Evolutionary conservation across 2,888 invertebrate species (phyloP), one percentile per base, ranked within the genome.

Genomic region (Heliconius cydno): DNA sequence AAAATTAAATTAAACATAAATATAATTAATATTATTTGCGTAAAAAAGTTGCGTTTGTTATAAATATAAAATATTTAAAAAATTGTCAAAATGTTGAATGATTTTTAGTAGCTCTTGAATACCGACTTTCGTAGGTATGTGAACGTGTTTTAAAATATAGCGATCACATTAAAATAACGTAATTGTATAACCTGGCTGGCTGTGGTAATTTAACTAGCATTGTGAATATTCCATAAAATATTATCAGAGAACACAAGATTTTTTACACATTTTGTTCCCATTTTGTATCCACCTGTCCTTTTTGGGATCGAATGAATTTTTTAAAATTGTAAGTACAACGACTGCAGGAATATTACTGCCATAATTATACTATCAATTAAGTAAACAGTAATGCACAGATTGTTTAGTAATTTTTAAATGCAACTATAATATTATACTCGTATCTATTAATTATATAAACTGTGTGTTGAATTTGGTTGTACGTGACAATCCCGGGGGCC

Each of bases 401-500:
- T 66, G 68, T 77, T 79, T 76, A n/a, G 79, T 81, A 75, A 68
- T 79, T 70, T 84, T 79, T 76, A 82, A 80, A 81, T 76, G 77
- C 79, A 80, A 78, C 76, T 70, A 63, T 52, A 7, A 19, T 52
- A 52, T 9, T 52, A 34, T 34, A 34, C 7, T 34, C 34, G 19
- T 46, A 70, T 15, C 25, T 70, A 70, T 70, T 70, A 7, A 30
- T 19, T 71, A n/a, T 68, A 68, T 75, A n/a, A 65, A 34, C 60
- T 76, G 79, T 76, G 76, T 63, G 73, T 68, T 46, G 38, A 60
- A 66, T 77, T 73, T 68, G 74, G 65, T 80, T 68, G 76, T 76
- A 81, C 73, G 70, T 67, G 76, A 82, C 65, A 77, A 87, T 91
- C 89, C 88, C 89, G 90, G 89, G 91, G 89, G 90, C 91, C 91